Base-by-base conservation (phyloP, 1,140 invertebrate genomes). In the Popillia japonica region DNA sequence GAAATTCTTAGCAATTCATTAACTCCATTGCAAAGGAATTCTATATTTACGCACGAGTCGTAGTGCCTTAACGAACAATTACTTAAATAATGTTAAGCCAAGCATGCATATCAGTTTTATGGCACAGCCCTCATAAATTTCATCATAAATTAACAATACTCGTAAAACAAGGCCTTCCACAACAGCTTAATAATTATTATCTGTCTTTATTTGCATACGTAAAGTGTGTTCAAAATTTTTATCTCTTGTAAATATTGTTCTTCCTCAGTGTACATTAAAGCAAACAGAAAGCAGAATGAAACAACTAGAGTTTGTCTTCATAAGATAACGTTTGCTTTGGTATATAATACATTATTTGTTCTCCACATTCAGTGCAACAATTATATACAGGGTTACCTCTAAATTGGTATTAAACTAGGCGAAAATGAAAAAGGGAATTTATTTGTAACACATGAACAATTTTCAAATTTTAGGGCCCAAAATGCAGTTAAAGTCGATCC, bases 121-220 rank as follows among this genome's bases (percentile, higher is more conserved):
- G 48, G 48, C 48, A 55, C 48, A 55, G 48, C 11, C 27, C 4
- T 55, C 48, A 55, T 55, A 55, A 55, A 55, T 55, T 55, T 14
- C 27, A 55, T 55, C 48, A 55, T 55, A 55, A 55, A 55, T 55
- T 55, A 55, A 55, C n/a, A 17, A 17, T 55, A 55, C 14, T 55
- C 17, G 48, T 55, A 55, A 55, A 55, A 55, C 17, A 55, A 55
- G 17, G 17, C 48, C 48, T 55, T 55, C 48, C 48, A 55, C 48
- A 55, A 55, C 48, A 55, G 48, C 48, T 55, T 55, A 17, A 17
- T 55, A 55, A 55, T 17, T 14, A 17, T 55, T 55, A 17, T 55
- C 48, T 55, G 17, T 6, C 4, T 55, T 55, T 17, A 55, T 55
- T 17, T 17, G 14, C n/a, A 55, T 17, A 17, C n/a, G 17, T 17